These are phyloP conservation scores for Oplegnathus fasciatus DNA, from an alignment of 2,113 vertebrate species.

Conservation along the genomic window DNA sequence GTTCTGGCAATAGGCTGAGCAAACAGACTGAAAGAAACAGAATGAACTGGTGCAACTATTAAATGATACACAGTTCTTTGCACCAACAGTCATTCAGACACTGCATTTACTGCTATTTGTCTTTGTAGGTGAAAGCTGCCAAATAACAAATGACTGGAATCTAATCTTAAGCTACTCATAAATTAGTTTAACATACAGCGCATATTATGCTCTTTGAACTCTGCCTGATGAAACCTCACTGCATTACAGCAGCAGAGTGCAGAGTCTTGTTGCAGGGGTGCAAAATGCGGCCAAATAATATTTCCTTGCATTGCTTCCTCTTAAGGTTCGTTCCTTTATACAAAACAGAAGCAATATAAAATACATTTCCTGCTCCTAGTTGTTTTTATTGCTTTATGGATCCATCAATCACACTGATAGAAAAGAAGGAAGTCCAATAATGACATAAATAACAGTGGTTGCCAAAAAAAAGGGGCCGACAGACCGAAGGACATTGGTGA, in stretches of 20 bases:
- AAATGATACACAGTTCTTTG: not conserved
- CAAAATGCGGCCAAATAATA: not conserved
- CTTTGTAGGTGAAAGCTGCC: conserved; percentile 9
- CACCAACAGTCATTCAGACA: not conserved
- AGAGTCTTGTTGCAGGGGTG: not conserved
- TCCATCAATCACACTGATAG: conserved; percentile 22
- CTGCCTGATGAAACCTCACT: not conserved
- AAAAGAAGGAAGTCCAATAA: conserved; percentile 9
- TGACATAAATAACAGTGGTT: not conserved
- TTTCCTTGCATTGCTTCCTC: not conserved
- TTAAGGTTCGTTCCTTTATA: not conserved
- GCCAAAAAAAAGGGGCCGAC: not conserved
- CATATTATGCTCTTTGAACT: conserved; percentile 36
- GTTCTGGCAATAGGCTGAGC: not conserved
- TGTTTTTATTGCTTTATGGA: conserved; percentile 22
- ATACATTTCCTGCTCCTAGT: not conserved
- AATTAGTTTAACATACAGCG: not conserved
- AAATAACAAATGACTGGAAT: not conserved
- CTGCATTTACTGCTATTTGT: not conserved
- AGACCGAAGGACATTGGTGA: not conserved
- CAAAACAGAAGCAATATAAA: not conserved
- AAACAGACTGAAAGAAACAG: not conserved
- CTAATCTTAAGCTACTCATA: conserved; percentile 32
- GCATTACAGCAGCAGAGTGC: not conserved
- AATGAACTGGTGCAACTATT: not conserved